These are phyloP conservation scores for Trypoxylon attenuatum DNA, from an alignment of 2,888 invertebrate species.

Conservation along the genomic window DNA sequence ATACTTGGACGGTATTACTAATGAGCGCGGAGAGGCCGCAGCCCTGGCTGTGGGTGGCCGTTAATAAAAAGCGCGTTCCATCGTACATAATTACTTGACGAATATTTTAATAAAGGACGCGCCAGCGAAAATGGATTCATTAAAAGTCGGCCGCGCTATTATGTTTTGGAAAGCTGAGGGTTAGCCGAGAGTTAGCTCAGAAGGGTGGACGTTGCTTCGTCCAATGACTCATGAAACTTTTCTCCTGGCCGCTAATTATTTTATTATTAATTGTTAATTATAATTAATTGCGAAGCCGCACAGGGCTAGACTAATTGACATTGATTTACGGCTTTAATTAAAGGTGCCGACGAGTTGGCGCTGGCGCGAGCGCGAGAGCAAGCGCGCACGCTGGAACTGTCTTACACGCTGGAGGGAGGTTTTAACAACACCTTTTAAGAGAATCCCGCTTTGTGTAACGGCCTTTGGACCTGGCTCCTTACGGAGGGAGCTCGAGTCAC, in stretches of 20 bases:
- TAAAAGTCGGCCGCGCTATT: constrained; percentile 45
- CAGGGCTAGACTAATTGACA: constrained; percentile 68
- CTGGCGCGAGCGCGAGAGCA: too few relatives aligned
- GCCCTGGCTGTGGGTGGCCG: not conserved
- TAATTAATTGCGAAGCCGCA: constrained; percentile 65
- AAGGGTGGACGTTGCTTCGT: not conserved
- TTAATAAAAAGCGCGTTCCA: not conserved
- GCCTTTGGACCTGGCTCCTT: constrained; percentile 50
- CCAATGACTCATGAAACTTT: constrained; percentile 44
- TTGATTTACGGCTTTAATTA: constrained; percentile 74
- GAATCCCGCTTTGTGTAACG: constrained; percentile 54
- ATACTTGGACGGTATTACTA: not conserved
- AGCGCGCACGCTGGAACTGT: constrained; percentile 53
- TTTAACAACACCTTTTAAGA: constrained; percentile 70
- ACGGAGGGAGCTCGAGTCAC: constrained; percentile 17
- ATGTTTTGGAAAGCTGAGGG: constrained; percentile 25
- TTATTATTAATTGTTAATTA: constrained; percentile 72
- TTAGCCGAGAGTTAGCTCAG: not conserved
- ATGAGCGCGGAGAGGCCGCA: too few relatives aligned
- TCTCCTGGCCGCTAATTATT: constrained; percentile 53
- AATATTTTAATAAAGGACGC: constrained; percentile 36
- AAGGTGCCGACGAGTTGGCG: constrained; percentile 65
- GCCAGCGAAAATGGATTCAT: constrained; percentile 37
- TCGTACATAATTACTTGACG: constrained; percentile 18
- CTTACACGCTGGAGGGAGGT: constrained; percentile 62